Base-by-base conservation (phyloP, 2,113 vertebrate genomes). In the Ceratotherium simum region DNA sequence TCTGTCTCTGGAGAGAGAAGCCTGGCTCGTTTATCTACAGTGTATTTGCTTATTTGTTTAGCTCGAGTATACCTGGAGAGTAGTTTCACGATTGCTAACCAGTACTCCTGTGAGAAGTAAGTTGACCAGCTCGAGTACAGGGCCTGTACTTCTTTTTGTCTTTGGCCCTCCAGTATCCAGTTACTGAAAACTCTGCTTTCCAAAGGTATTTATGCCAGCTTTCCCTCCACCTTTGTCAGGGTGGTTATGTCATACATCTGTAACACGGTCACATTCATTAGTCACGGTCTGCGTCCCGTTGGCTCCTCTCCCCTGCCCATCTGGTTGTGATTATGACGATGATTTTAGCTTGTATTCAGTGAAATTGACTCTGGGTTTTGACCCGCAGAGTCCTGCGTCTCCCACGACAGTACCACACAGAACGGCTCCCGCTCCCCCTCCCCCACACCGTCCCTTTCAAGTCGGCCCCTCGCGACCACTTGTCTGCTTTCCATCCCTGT, bases 41-140 rank as follows among this genome's bases (percentile, higher is more conserved):
- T 33, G 0, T 75, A 14, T 48, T 82, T 76, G 76, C 58, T 51
- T 39, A 36, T 25, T 51, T 67, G 67, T 83, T 78, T 75, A 69
- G 42, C 20, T 27, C 79, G 25, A 69, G 69, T 6, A 4, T 82
- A 51, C n/a, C 33, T 48, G 51, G 78, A 76, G 80, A 25, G 69
- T 36, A 39, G 69, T 80, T 83, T 60, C 39, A 27, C 27, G 20
- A 51, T 60, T 46, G 42, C 16, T 6, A 21, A 27, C 51, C 39
- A 12, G 31, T 21, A 11, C 27, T 76, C 51, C 51, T 42, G 48
- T 65, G 39, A 78, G 62, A 70, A 39, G 60, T 69, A 18, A 25
- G 1, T 11, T 33, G 2, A 36, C 25, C 39, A 39, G 54, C 33
- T 1, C 0, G 17, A 48, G 25, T 14, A 1, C 58, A 5, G 23